Conservation (phyloP, 2,797 vertebrate species). For the Xyrichtys novacula region DNA sequence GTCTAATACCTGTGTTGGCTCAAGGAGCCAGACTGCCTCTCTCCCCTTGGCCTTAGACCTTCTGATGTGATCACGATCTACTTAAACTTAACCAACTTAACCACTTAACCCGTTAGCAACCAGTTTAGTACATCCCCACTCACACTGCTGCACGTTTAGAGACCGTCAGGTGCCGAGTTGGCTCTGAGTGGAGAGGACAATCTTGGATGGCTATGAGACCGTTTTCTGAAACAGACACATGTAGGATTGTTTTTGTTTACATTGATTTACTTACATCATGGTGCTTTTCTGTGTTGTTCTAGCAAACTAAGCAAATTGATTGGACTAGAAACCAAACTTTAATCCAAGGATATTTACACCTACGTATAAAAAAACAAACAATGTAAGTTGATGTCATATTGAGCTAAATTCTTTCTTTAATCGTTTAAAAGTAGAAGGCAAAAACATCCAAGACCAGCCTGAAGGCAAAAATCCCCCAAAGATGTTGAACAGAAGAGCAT, state of each 20-base stretch:
- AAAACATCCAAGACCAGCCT: neutral
- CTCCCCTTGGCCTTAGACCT: conserved; percentile 10
- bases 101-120: conserved; percentile 9
- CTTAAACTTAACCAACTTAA: conserved; percentile 48
- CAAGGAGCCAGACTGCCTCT: conserved; percentile 2
- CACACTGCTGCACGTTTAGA: conserved; percentile 13
- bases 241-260: neutral
- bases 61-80: conserved; percentile 34
- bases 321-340: neutral
- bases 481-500: neutral
- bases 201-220: too few species aligned
- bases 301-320: too few species aligned
- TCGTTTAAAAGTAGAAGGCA: neutral
- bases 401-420: neutral
- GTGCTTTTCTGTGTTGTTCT: neutral
- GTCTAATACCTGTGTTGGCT: conserved; percentile 40
- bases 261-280: neutral
- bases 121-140: conserved; percentile 3
- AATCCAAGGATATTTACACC: neutral
- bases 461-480: neutral
- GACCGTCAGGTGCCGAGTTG: neutral
- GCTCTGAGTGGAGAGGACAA: neutral
- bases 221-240: neutral
- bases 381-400: neutral
- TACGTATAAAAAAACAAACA: neutral